Percentiles rank a stretch among this genome's conserved stretches.
Conservation (phyloP, 2,888 invertebrate species). For the Carcina quercana region DNA sequence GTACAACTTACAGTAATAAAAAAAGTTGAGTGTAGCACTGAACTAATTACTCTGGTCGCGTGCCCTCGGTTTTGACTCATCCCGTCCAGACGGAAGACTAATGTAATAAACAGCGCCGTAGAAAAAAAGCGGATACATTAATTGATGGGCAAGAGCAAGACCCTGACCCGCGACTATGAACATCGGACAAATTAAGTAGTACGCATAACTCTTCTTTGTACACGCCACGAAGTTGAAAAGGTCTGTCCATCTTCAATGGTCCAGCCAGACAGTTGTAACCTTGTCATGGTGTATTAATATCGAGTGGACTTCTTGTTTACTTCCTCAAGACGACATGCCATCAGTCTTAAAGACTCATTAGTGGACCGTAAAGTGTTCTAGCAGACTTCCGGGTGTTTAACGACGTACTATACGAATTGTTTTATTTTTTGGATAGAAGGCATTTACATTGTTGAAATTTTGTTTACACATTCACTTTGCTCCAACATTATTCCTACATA, state of each 20-base stretch:
- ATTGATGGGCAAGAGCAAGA: conserved; percentile 59
- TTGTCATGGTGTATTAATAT: conserved; percentile 24
- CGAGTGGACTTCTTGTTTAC: conserved; percentile 25
- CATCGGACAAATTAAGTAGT: conserved; percentile 41
- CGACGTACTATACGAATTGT: conserved; percentile 7
- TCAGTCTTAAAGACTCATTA: conserved; percentile 43
- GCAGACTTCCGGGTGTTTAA: conserved; percentile 42
- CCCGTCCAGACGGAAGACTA: conserved; percentile 46
- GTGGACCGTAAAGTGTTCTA: conserved; percentile 32
- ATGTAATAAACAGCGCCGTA: conserved; percentile 58
- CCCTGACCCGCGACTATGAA: conserved; percentile 43
- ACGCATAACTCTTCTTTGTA: conserved; percentile 20
- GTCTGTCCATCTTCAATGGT: conserved; percentile 12
- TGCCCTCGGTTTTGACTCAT: conserved; percentile 52
- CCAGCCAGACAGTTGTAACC: conserved; percentile 21
- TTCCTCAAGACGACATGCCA: conserved; percentile 32
- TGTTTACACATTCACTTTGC: no score
- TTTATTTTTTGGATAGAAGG: conserved; percentile 13
- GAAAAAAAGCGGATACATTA: conserved; percentile 68
- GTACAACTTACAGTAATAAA: no score
- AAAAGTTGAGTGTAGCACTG: no score
- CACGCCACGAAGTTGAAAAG: conserved; percentile 17
- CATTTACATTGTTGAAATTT: no score
- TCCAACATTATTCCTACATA: no score
- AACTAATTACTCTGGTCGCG: conserved; percentile 41